Evolutionary conservation across 1,140 invertebrate species (phyloP).

Genomic region (Armadillidium nasatum): DNA sequence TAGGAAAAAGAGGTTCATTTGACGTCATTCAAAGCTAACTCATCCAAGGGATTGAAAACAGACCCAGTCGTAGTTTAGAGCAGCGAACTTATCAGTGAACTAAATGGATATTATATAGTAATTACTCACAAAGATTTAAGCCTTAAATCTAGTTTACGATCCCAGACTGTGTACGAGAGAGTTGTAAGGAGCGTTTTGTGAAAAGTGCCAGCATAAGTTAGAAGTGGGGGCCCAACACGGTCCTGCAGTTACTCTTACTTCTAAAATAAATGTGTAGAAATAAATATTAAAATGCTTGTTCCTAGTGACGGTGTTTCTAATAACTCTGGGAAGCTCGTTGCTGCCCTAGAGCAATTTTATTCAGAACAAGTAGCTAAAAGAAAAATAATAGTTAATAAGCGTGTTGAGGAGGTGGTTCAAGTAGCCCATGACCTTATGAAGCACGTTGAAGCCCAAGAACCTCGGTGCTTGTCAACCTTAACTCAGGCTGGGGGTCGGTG

Average conservation of each 20-base stretch:
- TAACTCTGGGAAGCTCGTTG: conserved; percentile 41
- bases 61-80: conserved; percentile 45
- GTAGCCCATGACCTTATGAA: conserved; percentile 61
- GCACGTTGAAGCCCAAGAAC: conserved; percentile 62
- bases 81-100: conserved; percentile 45
- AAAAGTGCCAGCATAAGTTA: not conserved
- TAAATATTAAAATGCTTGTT: conserved; percentile 38
- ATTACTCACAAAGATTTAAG: conserved; percentile 46
- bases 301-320: conserved; percentile 40
- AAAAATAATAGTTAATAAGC: conserved; percentile 54
- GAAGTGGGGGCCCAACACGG: not conserved
- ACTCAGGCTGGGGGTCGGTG: conserved; percentile 53
- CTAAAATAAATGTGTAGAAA: not conserved
- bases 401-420: conserved; percentile 57
- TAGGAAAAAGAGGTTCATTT: conserved; percentile 24
- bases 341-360: conserved; percentile 52
- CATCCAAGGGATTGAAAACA: conserved; percentile 37
- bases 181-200: conserved; percentile 35
- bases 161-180: conserved; percentile 42
- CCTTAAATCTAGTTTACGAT: conserved; percentile 45
- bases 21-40: conserved; percentile 39
- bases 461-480: conserved; percentile 59
- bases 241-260: not conserved
- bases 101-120: conserved; percentile 46
- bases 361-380: conserved; percentile 56